Evolutionary conservation across 2,888 invertebrate genomes (phyloP).

Genomic region (Nephrocerus scutellatus): DNA sequence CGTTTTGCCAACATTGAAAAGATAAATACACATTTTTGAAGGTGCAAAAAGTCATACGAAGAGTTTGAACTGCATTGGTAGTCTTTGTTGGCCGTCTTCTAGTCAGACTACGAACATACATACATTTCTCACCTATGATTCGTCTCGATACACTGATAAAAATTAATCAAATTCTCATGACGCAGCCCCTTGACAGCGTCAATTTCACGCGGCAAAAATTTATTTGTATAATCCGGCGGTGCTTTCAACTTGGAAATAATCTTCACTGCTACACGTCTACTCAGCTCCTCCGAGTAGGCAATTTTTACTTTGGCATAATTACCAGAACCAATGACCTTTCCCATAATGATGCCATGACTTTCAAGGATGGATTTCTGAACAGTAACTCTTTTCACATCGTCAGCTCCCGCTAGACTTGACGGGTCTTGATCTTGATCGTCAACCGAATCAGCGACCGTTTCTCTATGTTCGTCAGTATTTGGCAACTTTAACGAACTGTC

Average conservation of each 20-base stretch:
- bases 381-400: slow-evolving; percentile 19
- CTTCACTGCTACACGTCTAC: slow-evolving; percentile 71
- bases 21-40: no score
- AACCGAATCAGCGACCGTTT: no score
- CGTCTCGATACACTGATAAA: slow-evolving; percentile 77
- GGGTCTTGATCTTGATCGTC: no score
- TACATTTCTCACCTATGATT: slow-evolving; percentile 60
- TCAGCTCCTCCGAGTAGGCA: slow-evolving; percentile 66
- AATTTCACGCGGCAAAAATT: slow-evolving; percentile 75
- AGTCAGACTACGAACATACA: not conserved
- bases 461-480: no score
- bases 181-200: slow-evolving; percentile 74
- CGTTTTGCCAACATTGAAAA: no score
- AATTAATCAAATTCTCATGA: slow-evolving; percentile 72
- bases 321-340: slow-evolving; percentile 71
- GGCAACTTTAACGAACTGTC: no score
- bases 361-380: slow-evolving; percentile 60
- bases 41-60: no score
- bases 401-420: no score
- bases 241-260: slow-evolving; percentile 77
- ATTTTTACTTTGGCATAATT: slow-evolving; percentile 77
- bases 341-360: slow-evolving; percentile 67
- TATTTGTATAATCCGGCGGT: slow-evolving; percentile 70
- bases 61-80: no score
- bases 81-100: no score